A percentile compares a stretch with the other conserved stretches of the same genome.
phyloP scores from a whole-genome alignment of 1,140 invertebrate species.

The Amyelois transitella region DNA sequence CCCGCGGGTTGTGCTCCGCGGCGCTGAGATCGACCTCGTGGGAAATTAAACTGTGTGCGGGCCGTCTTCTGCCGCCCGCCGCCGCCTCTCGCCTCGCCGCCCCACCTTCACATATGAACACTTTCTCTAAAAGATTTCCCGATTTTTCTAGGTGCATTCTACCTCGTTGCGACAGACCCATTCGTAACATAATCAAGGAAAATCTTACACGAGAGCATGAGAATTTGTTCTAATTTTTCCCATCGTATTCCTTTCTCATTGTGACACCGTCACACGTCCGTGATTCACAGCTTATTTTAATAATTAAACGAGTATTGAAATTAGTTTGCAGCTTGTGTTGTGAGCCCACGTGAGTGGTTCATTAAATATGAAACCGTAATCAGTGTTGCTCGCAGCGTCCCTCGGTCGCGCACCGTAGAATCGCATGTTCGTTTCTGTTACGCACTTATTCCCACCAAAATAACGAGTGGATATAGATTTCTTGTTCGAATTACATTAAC shows the following conservation, averaged over 20 bases:
- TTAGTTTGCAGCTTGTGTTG: slow-evolving; percentile 53
- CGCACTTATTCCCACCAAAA: slow-evolving; percentile 1
- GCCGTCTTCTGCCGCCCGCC: slow-evolving; percentile 59
- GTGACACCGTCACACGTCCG: slow-evolving; percentile 1
- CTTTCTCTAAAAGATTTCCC: slow-evolving; percentile 63
- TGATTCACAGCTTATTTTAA: slow-evolving; percentile 29
- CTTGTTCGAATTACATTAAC: slow-evolving; percentile 1
- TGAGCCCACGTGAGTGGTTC: slow-evolving; percentile 54
- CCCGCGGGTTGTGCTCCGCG: slow-evolving; percentile 68
- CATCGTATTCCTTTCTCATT: slow-evolving; percentile 12
- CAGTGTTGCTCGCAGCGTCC: slow-evolving; percentile 51
- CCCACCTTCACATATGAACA: slow-evolving; percentile 59
- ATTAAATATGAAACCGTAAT: slow-evolving; percentile 70
- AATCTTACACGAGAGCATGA: slow-evolving; percentile 15
- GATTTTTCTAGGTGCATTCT: slow-evolving; percentile 53
- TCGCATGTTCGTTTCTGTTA: slow-evolving; percentile 1
- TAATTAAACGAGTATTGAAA: slow-evolving; percentile 60
- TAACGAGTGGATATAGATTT: neutral
- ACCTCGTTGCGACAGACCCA: slow-evolving; percentile 14
- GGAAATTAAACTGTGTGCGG: slow-evolving; percentile 73
- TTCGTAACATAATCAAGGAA: neutral
- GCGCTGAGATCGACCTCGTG: slow-evolving; percentile 73
- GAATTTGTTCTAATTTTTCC: slow-evolving; percentile 16
- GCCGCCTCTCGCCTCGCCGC: slow-evolving; percentile 31
- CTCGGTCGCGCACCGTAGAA: slow-evolving; percentile 27